Conservation (phyloP, 2,113 vertebrate species). For the Vulpes lagopus region DNA sequence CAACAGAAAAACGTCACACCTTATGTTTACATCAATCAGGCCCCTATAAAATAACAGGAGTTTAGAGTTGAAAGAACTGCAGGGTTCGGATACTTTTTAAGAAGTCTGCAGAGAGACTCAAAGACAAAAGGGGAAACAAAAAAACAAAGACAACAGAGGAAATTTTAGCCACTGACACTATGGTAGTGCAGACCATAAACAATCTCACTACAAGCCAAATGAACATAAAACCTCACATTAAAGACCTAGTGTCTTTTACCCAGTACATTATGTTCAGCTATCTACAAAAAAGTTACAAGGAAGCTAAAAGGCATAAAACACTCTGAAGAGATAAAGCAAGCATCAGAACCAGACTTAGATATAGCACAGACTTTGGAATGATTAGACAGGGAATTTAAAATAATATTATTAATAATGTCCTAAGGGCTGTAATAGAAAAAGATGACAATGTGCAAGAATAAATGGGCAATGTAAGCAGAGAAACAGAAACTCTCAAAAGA, state of each 20-base stretch:
- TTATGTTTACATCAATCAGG: neutral
- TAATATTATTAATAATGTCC: neutral
- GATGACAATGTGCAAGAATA: neutral
- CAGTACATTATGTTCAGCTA: neutral
- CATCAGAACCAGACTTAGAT: neutral
- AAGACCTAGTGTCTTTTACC: neutral
- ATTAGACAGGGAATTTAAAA: neutral
- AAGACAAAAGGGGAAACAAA: neutral
- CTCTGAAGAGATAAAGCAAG: neutral
- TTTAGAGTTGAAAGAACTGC: neutral
- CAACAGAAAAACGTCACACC: neutral
- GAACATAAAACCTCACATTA: neutral
- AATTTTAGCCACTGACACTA: neutral
- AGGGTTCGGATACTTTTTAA: neutral
- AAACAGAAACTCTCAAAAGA: neutral
- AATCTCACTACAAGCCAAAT: neutral
- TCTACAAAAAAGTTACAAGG: neutral
- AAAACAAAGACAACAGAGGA: neutral
- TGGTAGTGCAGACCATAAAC: neutral
- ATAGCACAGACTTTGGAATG: neutral
- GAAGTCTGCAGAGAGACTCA: neutral
- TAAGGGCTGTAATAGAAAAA: neutral
- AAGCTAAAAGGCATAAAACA: neutral
- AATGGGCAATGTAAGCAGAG: neutral
- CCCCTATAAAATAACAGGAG: neutral